Evolutionary conservation across 2,113 vertebrate genomes (phyloP).

Genomic region (Eptesicus fuscus): DNA sequence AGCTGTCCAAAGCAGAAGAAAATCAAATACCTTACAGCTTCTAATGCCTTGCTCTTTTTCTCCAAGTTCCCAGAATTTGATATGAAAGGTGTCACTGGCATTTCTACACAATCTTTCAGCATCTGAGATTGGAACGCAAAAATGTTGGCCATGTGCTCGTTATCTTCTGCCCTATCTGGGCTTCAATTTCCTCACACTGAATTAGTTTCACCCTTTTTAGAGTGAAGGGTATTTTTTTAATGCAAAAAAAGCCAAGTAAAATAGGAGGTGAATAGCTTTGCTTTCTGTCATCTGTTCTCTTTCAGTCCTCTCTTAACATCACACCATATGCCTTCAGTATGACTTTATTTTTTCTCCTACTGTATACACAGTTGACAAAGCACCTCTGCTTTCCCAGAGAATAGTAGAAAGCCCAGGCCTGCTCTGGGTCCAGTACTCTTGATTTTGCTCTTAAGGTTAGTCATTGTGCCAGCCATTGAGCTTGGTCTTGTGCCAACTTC

Average conservation of each 20-base stretch:
- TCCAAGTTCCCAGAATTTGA: background rate
- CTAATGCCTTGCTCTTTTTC: background rate
- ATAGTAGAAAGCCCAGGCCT: background rate
- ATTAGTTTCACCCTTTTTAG: background rate
- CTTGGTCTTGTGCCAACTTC: background rate
- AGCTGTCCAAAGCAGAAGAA: background rate
- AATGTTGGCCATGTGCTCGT: fast-evolving
- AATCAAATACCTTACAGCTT: background rate
- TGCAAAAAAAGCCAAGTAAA: background rate
- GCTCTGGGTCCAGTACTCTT: background rate
- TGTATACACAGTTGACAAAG: too few relatives aligned
- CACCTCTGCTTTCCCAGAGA: background rate
- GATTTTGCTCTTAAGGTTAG: background rate
- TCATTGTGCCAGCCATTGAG: fast-evolving
- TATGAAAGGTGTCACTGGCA: background rate
- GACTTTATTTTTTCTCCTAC: background rate
- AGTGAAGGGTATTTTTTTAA: background rate
- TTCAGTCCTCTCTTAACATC: background rate
- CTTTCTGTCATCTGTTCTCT: background rate
- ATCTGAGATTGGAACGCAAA: background rate
- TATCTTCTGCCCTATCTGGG: background rate
- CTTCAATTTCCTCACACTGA: background rate
- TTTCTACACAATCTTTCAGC: background rate
- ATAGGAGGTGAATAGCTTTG: background rate
- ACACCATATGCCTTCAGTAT: background rate